Percentiles rank a stretch among this genome's conserved stretches.
These are phyloP conservation scores for Hippolais icterina DNA, from an alignment of 2,113 vertebrate species.

Conservation along the genomic window DNA sequence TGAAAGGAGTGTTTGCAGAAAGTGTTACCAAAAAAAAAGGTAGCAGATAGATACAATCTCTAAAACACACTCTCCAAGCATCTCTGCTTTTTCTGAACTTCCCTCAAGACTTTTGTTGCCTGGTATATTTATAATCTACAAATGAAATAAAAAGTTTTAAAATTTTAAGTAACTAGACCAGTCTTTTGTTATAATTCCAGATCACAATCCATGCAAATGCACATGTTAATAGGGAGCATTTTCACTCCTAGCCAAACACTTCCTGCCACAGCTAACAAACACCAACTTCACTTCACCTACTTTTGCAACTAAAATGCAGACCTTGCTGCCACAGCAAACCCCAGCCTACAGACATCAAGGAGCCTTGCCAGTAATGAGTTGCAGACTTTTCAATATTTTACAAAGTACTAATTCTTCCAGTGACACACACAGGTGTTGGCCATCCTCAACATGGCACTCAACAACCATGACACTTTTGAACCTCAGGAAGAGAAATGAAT, in stretches of 20 bases:
- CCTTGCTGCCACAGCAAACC: background rate
- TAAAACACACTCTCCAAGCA: background rate
- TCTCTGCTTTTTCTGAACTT: background rate
- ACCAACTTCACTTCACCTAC: background rate
- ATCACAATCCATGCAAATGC: background rate
- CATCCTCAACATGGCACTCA: rapidly evolving
- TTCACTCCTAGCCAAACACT: background rate
- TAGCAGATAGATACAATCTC: background rate
- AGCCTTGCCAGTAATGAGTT: background rate
- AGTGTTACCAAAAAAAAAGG: background rate
- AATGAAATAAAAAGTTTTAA: background rate
- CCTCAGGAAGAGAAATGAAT: background rate
- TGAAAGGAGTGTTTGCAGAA: background rate
- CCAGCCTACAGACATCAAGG: background rate
- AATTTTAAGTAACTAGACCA: background rate
- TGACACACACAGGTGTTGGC: background rate
- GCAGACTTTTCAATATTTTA: background rate
- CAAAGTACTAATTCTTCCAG: background rate
- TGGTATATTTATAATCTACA: background rate
- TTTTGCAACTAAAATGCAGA: background rate
- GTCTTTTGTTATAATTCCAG: background rate
- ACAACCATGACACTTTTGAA: background rate
- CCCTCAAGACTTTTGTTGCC: background rate
- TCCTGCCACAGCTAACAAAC: background rate
- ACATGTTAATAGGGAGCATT: background rate